Base-by-base conservation (phyloP, 23 tunicate genomes). In the Styela clava region DNA sequence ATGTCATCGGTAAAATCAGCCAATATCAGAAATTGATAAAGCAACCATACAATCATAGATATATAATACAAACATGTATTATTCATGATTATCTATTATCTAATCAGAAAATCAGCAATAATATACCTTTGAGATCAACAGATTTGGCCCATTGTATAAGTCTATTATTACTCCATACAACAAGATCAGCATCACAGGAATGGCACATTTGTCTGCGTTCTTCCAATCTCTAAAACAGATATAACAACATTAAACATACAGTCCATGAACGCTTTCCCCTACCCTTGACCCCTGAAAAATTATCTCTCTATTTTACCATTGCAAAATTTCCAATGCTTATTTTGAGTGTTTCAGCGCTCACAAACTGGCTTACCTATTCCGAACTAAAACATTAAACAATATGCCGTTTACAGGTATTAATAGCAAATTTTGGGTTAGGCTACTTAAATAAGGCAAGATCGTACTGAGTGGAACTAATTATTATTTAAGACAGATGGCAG, bases 111-210 rank as follows among this genome's bases (percentile, higher is more conserved):
- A 0, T 1, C 24, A 67, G n/a, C 24, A 67, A 67, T 23, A 61
- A 0, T 61, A 22, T 1, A 89, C 95, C 95, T 86, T 92, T 92
- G 27, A 92, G 69, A 79, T 92, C 97, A 37, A 92, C 74, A 23
- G 97, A 83, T 83, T 92, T 92, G 1, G 86, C 81, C 97, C 97
- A 92, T 71, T 92, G 91, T 16, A 92, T 74, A 19, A 92, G 64
- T 26, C 97, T 69, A 25, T 30, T 73, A 35, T 79, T 84, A 74
- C 86, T 92, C 97, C 97, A 92, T 63, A 92, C 91, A 35, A 92
- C 44, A 1, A 92, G 32, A 35, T 92, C 97, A 2, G 88, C 21
- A 74, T 92, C 97, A 34, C 72, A 69, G 28, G 85, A 86, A 5
- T 87, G 76, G 64, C 89, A 79, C 91, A 92, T 92, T 61, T 87